Base-by-base conservation (phyloP, 2,113 vertebrate species). In the Leptobrachium leishanense region DNA sequence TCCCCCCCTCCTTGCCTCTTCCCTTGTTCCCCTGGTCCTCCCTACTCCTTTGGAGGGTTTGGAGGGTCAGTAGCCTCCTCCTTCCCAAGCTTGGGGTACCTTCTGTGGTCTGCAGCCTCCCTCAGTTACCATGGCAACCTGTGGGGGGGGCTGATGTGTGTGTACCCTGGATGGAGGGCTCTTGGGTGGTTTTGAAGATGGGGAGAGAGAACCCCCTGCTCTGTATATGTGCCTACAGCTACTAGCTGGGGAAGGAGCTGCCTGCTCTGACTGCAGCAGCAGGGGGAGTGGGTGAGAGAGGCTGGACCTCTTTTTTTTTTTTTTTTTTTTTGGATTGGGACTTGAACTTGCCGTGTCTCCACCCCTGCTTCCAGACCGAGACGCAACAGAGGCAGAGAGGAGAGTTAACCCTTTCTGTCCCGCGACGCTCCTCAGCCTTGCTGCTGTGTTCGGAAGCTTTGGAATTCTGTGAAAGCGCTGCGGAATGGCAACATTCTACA, bases 121-220 rank as follows among this genome's bases (percentile, higher is more conserved):
- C 93, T 93, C 94, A 90, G 93, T 97, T 92, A 90, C 95, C 94
- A 97, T 95, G 92, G 91, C 94, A 96, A 96, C 96, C 88, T 92
- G 93, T 92, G 92, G 93, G 87, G 85, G 79, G 88, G 82, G 83
- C 59, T 77, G 81, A 73, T 43, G 12, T 44, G 55, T 41, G 53
- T 59, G 54, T 65, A 40, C 46, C 20, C 44, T 44, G 31, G 44
- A 20, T 50, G 6, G 50, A 44, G 63, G 59, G 68, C 55, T 59
- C 55, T 31, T 55, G 68, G 50, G n/a, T 4, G 9, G 76, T 65
- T 46, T 46, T 46, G 8, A 46, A 8, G 44, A 46, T 46, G 44
- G 3, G n/a, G n/a, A n/a, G n/a, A n/a, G 43, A 50, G 43, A n/a
- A 4, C 15, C 42, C 0, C 11, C 7, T 59, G 55, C 55, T 15